These are phyloP conservation scores for Brachionus manjavacas DNA, from an alignment of 1,140 invertebrate genomes.

Conservation along the genomic window DNA sequence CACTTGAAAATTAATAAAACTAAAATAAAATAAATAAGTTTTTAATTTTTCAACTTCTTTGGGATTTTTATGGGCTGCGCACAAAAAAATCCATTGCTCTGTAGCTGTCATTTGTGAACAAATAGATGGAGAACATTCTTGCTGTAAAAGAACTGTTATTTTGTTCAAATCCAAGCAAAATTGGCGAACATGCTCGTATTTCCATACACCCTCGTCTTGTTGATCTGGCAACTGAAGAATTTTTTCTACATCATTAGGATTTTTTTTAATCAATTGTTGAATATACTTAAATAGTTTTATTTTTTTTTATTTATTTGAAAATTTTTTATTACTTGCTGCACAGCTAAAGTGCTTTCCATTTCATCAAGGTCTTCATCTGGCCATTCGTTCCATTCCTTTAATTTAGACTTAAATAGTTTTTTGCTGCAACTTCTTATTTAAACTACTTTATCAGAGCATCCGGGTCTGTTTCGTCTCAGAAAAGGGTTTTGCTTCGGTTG, in stretches of 20 bases:
- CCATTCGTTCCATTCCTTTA: constrained; percentile 91
- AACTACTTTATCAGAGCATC: background rate
- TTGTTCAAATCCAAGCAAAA: constrained; percentile 99
- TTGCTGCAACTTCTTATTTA: too few relatives aligned
- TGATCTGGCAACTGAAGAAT: constrained; percentile 91
- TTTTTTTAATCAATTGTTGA: constrained; percentile 88
- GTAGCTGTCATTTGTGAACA: constrained; percentile 99
- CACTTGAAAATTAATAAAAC: constrained; percentile 62
- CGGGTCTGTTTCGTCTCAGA: constrained; percentile 27
- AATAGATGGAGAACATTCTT: constrained; percentile 88
- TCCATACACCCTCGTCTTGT: constrained; percentile 99
- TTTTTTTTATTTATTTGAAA: background rate
- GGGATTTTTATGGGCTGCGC: constrained; percentile 98
- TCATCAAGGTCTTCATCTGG: constrained; percentile 96
- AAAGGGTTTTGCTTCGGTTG: constrained; percentile 10
- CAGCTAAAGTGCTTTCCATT: constrained; percentile 96
- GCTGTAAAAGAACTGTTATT: constrained; percentile 74
- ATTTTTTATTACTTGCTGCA: constrained; percentile 70
- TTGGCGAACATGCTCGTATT: constrained; percentile 94
- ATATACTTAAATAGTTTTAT: constrained; percentile 66
- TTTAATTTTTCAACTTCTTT: constrained; percentile 67
- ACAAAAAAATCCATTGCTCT: constrained; percentile 99
- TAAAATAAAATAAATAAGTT: constrained; percentile 4
- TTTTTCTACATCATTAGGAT: constrained; percentile 84
- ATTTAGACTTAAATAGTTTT: background rate